Evolutionary conservation across 2,888 invertebrate genomes (phyloP).

Genomic region (Nesidiocoris tenuis): DNA sequence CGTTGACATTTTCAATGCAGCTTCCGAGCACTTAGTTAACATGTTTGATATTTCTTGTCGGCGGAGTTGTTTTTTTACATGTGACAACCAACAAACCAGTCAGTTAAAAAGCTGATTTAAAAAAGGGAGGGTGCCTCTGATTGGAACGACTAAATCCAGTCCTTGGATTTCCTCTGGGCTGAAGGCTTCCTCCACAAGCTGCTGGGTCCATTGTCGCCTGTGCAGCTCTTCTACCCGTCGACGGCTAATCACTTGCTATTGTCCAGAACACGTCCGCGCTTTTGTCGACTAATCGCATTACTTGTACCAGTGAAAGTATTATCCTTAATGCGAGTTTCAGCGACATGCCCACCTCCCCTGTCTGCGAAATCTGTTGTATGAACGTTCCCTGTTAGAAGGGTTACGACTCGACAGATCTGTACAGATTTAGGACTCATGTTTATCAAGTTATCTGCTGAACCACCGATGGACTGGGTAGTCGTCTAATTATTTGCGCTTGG

Average conservation of each 20-base stretch:
- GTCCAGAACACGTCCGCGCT: conserved; percentile 3
- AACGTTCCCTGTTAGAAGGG: not conserved
- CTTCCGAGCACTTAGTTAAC: not conserved
- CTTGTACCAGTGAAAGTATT: conserved; percentile 31
- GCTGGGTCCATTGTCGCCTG: conserved; percentile 13
- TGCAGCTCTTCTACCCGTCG: not conserved
- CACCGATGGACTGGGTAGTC: not conserved
- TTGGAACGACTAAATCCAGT: conserved; percentile 20
- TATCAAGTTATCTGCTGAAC: conserved; percentile 5
- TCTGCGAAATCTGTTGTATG: not conserved
- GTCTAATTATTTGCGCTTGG: not conserved
- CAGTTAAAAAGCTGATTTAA: not conserved
- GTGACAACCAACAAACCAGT: not conserved
- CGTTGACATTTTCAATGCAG: not conserved
- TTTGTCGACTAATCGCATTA: conserved; percentile 21
- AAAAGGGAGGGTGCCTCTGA: conserved; percentile 2
- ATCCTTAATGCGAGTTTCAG: conserved; percentile 31
- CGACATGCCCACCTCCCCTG: conserved; percentile 5
- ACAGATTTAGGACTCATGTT: not conserved
- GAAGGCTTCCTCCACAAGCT: conserved; percentile 9
- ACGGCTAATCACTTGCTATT: conserved; percentile 21
- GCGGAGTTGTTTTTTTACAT: not conserved
- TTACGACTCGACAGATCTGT: not conserved
- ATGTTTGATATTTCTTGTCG: not conserved
- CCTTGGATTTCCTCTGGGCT: not conserved